These are phyloP conservation scores for Chelidonichthys spinosus DNA, from an alignment of 2,797 vertebrate species.

Conservation along the genomic window DNA sequence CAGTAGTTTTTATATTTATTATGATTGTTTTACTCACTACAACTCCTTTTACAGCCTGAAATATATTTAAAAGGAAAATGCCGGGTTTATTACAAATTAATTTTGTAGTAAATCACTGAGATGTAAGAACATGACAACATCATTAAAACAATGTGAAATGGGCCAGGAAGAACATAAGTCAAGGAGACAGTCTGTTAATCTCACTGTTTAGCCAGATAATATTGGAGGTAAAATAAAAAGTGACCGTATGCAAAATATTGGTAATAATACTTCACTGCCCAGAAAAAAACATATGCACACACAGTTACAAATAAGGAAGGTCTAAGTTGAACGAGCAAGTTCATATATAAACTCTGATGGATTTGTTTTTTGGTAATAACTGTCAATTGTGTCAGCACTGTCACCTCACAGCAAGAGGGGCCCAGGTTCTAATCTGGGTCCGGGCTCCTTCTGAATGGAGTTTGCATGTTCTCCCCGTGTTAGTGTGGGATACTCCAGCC, in stretches of 20 bases:
- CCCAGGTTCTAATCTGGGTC: no score
- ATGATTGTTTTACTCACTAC: slow-evolving; percentile 8
- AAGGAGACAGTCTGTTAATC: not conserved
- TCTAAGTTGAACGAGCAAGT: no score
- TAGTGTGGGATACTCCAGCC: no score
- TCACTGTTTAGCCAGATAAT: no score
- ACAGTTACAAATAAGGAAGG: no score
- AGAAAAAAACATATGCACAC: not conserved
- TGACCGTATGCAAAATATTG: not conserved
- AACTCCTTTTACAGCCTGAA: not conserved
- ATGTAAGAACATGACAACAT: not conserved
- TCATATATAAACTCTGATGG: not conserved
- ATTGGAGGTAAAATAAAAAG: not conserved
- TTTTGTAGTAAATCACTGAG: not conserved
- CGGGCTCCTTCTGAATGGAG: no score
- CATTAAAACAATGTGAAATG: not conserved
- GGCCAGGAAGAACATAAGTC: not conserved
- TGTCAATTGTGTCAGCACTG: not conserved
- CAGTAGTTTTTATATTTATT: slow-evolving; percentile 19
- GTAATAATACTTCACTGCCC: not conserved
- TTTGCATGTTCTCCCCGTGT: no score
- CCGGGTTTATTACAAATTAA: not conserved
- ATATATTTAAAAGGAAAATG: not conserved
- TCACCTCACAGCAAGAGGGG: no score
- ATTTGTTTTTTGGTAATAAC: not conserved